A percentile compares a stretch with the other conserved stretches of the same genome.
phyloP scores from a whole-genome alignment of 2,888 invertebrate species.

The Ariolimax columbianus region DNA sequence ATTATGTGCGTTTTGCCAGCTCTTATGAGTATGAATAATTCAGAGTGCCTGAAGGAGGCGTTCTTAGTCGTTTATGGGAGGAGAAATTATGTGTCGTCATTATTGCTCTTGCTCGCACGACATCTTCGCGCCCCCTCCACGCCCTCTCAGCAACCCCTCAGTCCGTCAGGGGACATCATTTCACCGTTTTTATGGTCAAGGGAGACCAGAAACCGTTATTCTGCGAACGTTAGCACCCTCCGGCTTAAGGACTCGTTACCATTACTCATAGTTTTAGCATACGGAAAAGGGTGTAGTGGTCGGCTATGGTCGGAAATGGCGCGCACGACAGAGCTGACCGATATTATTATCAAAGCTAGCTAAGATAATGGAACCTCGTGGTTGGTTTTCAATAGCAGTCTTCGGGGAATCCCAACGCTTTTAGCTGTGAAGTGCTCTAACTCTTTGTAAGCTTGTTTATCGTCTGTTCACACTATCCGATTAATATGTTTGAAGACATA shows the following conservation, averaged over 20 bases:
- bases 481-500: no score
- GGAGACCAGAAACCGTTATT: constrained; percentile 34
- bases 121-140: constrained; percentile 6
- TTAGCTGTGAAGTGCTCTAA: not conserved
- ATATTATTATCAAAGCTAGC: constrained; percentile 19
- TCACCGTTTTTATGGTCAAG: constrained; percentile 39
- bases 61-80: constrained; percentile 34
- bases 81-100: constrained; percentile 40
- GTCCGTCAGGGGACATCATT: constrained; percentile 45
- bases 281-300: constrained; percentile 23
- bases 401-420: not conserved
- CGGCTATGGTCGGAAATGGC: constrained; percentile 14
- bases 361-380: constrained; percentile 17
- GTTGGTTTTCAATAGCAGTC: not conserved
- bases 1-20: constrained; percentile 47
- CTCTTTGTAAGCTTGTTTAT: not conserved
- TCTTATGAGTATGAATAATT: constrained; percentile 50
- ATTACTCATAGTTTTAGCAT: constrained; percentile 47
- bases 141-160: constrained; percentile 18
- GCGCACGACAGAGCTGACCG: constrained; percentile 1
- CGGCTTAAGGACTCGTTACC: constrained; percentile 30
- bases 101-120: constrained; percentile 2
- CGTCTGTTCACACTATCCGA: not conserved
- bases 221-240: constrained; percentile 38
- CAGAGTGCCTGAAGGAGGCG: constrained; percentile 14